phyloP scores from a whole-genome alignment of 2,888 invertebrate species.

The Scaptomyza flava region DNA sequence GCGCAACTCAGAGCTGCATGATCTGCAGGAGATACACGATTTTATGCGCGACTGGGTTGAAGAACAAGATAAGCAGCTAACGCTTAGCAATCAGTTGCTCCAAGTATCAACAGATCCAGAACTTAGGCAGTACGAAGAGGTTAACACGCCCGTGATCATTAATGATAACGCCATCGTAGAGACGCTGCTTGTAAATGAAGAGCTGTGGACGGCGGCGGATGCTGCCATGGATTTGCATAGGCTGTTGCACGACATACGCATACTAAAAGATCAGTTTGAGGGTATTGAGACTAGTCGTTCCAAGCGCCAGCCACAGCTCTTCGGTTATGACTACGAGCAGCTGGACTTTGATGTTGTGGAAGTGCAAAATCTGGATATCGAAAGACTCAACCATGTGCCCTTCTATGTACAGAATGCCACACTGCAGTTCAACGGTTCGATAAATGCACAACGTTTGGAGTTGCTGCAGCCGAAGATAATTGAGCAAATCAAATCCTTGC shows the following conservation, averaged over 20 bases:
- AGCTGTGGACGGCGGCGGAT: slow-evolving; percentile 76
- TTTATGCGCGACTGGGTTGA: slow-evolving; percentile 75
- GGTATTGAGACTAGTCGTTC: slow-evolving; percentile 30
- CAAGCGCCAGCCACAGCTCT: slow-evolving; percentile 52
- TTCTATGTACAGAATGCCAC: slow-evolving; percentile 74
- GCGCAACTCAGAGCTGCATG: slow-evolving; percentile 77
- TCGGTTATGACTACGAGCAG: slow-evolving; percentile 59
- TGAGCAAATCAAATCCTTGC: slow-evolving; percentile 34
- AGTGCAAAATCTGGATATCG: slow-evolving; percentile 74
- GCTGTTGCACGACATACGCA: slow-evolving; percentile 69
- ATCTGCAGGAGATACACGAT: slow-evolving; percentile 76
- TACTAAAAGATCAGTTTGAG: slow-evolving; percentile 56
- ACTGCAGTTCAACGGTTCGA: slow-evolving; percentile 69
- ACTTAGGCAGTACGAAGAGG: slow-evolving; percentile 8
- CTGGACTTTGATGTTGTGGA: slow-evolving; percentile 72
- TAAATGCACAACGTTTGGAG: slow-evolving; percentile 67
- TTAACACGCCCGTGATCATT: slow-evolving; percentile 65
- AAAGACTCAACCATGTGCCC: slow-evolving; percentile 77
- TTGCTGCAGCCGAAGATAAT: slow-evolving; percentile 44
- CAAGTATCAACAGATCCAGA: slow-evolving; percentile 1
- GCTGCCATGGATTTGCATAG: slow-evolving; percentile 61
- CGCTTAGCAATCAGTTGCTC: slow-evolving; percentile 31
- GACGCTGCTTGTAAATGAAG: slow-evolving; percentile 73
- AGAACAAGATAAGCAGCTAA: slow-evolving; percentile 72
- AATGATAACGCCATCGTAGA: slow-evolving; percentile 64